Evolutionary conservation across 2,888 invertebrate genomes (phyloP), one percentile per base, ranked within the genome.

Genomic region (Alentia gelatinosa): DNA sequence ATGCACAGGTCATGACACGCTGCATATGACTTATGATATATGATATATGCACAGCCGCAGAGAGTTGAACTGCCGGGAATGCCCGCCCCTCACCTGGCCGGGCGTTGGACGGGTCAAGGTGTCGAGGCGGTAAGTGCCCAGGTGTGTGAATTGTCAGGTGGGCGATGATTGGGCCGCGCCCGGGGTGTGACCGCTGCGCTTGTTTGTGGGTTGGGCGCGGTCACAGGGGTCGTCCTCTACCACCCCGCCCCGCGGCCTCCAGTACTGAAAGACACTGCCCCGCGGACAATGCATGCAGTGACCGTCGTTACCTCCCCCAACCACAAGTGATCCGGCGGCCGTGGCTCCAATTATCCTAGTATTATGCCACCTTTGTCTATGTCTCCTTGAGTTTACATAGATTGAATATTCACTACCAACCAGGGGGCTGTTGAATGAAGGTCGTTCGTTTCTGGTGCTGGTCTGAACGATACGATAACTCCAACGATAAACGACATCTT

Each of bases 101-200:
- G 56, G 56, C 3, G 56, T 19, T 56, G 56, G 68, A 30, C 26
- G 33, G 68, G 68, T 68, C 68, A 68, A 68, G 68, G 68, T 68
- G 68, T 68, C n/a, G 68, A 30, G 68, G 68, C 26, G 26, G 30
- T 68, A 68, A 68, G 30, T 68, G 68, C 68, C 68, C 68, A 68
- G 68, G 68, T 68, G 68, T 68, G 68, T 68, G 68, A 68, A 30
- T 68, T 68, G 68, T 68, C 68, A 68, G 68, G 68, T 68, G 68
- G 68, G 68, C 68, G 68, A 68, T 68, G 68, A 68, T 68, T 68
- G 68, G 30, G 30, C 68, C n/a, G 68, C 33, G 68, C 68, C 68
- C 33, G 23, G 68, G 68, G 68, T 68, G 68, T 68, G 68, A 68
- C 68, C 68, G 33, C 68, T 4, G 68, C n/a, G 68, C n/a, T 30